Conservation (phyloP, 2,797 vertebrate genomes). For the Mormyrops boulengeri region DNA sequence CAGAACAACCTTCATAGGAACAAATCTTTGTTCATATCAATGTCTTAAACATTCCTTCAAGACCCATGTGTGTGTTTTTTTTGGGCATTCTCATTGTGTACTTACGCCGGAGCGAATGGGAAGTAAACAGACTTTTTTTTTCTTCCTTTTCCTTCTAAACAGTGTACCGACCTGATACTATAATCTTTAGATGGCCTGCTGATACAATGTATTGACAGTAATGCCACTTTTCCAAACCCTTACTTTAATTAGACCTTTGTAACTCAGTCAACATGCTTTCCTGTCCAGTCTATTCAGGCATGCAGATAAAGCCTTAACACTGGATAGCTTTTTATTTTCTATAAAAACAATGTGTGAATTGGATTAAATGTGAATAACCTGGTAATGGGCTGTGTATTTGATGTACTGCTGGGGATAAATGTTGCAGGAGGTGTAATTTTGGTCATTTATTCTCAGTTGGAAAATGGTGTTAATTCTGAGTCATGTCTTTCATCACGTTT, state of each 20-base stretch:
- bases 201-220: neutral
- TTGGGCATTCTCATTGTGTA: neutral
- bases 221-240: neutral
- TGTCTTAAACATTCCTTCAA: neutral
- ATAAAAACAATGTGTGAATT: neutral
- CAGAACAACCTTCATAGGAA: neutral
- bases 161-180: neutral
- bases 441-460: neutral
- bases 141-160: neutral
- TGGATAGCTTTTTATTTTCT: neutral
- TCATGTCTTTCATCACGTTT: neutral
- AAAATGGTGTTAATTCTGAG: neutral
- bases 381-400: neutral
- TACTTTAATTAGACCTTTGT: slow-evolving; percentile 10
- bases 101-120: neutral
- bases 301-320: neutral
- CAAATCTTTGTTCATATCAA: neutral
- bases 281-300: neutral
- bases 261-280: neutral
- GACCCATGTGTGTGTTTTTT: neutral
- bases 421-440: neutral
- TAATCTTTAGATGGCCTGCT: neutral
- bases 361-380: neutral
- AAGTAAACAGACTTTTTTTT: neutral
- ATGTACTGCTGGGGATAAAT: no score